These are phyloP conservation scores for Capromys pilorides DNA, from an alignment of 2,797 vertebrate genomes.

Conservation along the genomic window DNA sequence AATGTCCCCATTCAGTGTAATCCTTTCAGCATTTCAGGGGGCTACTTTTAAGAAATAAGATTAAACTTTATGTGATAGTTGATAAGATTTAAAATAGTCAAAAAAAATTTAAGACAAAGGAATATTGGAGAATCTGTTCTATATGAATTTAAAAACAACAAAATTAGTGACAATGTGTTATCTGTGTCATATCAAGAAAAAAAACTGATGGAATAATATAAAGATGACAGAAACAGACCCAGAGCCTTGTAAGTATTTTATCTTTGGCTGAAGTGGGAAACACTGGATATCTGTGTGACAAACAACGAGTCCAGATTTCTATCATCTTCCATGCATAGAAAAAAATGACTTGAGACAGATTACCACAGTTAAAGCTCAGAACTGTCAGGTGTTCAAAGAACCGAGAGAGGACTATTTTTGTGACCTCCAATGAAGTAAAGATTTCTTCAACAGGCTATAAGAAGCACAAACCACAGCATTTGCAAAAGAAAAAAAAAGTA, in stretches of 20 bases:
- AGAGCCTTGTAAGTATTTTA: background rate
- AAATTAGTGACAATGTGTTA: background rate
- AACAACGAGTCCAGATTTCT: background rate
- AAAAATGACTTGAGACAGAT: background rate
- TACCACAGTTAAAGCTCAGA: background rate
- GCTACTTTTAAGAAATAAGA: background rate
- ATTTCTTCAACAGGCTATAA: background rate
- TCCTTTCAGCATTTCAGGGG: background rate
- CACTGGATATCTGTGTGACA: background rate
- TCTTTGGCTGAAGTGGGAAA: background rate
- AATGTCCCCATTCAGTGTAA: background rate
- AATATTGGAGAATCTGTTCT: background rate
- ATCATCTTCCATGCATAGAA: background rate
- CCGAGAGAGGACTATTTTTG: background rate
- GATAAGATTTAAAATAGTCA: background rate
- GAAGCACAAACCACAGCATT: background rate
- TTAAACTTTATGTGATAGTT: background rate
- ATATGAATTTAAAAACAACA: background rate
- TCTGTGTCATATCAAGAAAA: background rate
- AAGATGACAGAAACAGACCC: background rate
- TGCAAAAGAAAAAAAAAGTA: background rate
- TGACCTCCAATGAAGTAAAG: background rate
- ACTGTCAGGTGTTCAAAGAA: background rate
- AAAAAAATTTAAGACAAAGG: background rate
- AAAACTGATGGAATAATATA: background rate